Base-by-base conservation (phyloP, 2,797 vertebrate species). In the Paramormyrops hopkinsi region DNA sequence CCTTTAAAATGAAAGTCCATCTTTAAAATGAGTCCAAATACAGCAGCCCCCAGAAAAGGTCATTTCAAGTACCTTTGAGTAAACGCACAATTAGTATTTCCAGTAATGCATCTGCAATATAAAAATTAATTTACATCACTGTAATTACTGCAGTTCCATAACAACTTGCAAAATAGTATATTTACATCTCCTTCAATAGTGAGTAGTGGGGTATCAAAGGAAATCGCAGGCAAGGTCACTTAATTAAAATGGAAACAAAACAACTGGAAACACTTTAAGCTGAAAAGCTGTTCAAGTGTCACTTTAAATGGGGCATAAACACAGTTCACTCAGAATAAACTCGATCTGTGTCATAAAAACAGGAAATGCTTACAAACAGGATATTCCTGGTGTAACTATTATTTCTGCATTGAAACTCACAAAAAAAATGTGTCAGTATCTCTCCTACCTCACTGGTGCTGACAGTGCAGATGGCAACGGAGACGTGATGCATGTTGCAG, bases 281-380 rank as follows among this genome's bases (percentile, higher is more conserved):
- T 69, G 62, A 69, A 69, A 73, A 73, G 17, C 65, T 73, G 29
- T 73, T 51, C n/a, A 48, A 48, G 48, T 85, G 82, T 51, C 22
- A 22, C 9, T 44, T 88, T 22, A 88, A 62, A 65, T 37, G 12
- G 11, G 33, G 17, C 22, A 29, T 54, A 62, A 89, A 25, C 14
- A 48, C 17, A 50, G 48, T 87, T 89, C 48, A 33, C 65, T 85
- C 91, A 89, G 86, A 90, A 92, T 90, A 90, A 93, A 50, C 79
- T 89, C 90, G 90, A 92, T 85, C 48, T 44, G 12, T 65, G 56
- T 53, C 33, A 91, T 86, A 90, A 92, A 94, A 92, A 95, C 94
- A 94, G 95, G 94, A 94, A 95, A 89, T 93, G 92, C 89, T 89
- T 89, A 59, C 93, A 95, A 95, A 96, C 94, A 96, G 95, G 95